Percentiles rank a stretch among this genome's conserved stretches.
Conservation (phyloP, 92 coral and sea anemone species). For the Palythoa grandis region DNA sequence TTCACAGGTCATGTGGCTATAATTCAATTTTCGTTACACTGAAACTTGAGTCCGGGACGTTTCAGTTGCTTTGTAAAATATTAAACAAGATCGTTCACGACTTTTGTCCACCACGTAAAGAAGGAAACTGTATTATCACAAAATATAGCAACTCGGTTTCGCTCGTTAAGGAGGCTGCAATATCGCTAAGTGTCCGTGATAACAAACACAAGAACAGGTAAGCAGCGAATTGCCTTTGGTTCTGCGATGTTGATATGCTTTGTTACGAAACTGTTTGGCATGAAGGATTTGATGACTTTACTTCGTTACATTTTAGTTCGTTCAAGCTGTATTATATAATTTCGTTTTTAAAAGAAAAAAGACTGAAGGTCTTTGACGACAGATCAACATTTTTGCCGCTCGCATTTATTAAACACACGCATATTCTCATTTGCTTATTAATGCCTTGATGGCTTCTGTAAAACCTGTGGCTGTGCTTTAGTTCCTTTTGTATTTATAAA, state of each 20-base stretch:
- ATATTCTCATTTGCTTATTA: background rate
- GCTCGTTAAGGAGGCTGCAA: background rate
- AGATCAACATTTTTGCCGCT: background rate
- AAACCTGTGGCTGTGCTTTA: background rate
- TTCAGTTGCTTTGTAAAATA: background rate
- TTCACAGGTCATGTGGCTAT: background rate
- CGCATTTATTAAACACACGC: background rate
- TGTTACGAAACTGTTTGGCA: background rate
- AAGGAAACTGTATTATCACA: background rate
- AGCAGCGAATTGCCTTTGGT: background rate
- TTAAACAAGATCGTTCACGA: background rate
- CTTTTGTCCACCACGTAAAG: background rate
- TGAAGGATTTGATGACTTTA: background rate
- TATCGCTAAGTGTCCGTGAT: background rate
- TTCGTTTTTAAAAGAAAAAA: background rate
- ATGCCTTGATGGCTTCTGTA: background rate
- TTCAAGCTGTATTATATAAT: background rate
- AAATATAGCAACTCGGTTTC: background rate
- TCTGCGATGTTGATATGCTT: background rate
- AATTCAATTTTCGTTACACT: background rate
- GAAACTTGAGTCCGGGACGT: background rate
- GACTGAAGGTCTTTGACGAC: background rate
- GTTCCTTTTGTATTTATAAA: background rate
- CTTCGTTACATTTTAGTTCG: background rate
- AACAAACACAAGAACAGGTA: background rate